Percentiles rank a stretch among this genome's conserved stretches.
Evolutionary conservation across 2,888 invertebrate genomes (phyloP).

Genomic region (Marronus borbonicus): DNA sequence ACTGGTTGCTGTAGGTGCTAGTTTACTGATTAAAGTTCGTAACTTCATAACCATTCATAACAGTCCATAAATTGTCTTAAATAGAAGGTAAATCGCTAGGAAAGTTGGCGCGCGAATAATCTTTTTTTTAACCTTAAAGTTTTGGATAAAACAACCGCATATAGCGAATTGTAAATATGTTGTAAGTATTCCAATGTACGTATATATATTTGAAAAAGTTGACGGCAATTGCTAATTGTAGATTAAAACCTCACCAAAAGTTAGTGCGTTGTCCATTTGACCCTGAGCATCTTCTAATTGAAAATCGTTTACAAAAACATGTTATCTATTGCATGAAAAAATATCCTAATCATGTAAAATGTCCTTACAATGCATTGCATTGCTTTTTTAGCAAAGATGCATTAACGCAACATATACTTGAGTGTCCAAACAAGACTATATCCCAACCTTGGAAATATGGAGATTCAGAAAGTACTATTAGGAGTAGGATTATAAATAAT

Average conservation of each 20-base stretch:
- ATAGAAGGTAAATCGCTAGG: no score
- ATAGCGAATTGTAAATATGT: neutral
- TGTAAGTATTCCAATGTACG: neutral
- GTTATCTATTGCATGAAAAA: neutral
- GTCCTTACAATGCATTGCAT: neutral
- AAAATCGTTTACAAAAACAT: neutral
- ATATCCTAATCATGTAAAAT: neutral
- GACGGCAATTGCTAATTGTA: neutral
- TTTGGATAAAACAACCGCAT: no score
- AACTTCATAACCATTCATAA: no score
- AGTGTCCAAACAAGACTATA: neutral
- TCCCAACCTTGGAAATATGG: neutral
- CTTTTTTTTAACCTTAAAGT: no score
- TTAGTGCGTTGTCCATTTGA: neutral
- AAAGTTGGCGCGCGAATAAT: no score
- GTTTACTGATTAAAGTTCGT: no score
- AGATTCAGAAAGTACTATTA: neutral
- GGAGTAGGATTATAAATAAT: neutral
- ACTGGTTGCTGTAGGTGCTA: no score
- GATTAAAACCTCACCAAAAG: neutral
- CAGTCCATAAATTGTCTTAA: no score
- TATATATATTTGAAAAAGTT: neutral
- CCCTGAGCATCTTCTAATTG: neutral
- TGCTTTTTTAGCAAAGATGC: constrained; percentile 3
- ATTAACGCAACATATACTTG: neutral